These are phyloP conservation scores for Pelmatolapia mariae DNA, from an alignment of 2,113 vertebrate genomes.

Conservation along the genomic window DNA sequence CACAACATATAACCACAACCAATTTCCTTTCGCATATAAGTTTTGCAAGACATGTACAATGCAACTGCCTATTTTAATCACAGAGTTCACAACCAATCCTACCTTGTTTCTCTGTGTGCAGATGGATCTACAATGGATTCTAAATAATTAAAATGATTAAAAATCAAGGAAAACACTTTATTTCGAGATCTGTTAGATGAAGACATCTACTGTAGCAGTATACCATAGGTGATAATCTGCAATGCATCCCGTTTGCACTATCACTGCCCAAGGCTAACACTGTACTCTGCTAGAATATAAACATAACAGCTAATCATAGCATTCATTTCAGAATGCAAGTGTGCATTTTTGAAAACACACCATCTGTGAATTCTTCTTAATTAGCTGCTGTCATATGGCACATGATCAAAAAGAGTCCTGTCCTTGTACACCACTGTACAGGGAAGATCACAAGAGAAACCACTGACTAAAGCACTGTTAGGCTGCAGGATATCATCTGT, in stretches of 20 bases:
- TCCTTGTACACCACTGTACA: constrained; percentile 1
- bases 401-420: not conserved
- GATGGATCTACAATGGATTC: not conserved
- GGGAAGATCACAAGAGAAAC: not conserved
- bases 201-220: not conserved
- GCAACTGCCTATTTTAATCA: not conserved
- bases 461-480: not conserved
- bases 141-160: not conserved
- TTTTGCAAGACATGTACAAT: not conserved
- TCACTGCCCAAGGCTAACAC: not conserved
- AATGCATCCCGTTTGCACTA: not conserved
- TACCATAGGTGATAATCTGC: not conserved
- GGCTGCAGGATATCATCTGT: not conserved
- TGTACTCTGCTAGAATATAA: constrained; percentile 22
- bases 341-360: constrained; percentile 32
- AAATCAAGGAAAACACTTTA: not conserved
- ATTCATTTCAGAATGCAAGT: constrained; percentile 35
- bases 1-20: not conserved
- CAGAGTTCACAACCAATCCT: not conserved
- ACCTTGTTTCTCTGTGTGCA: not conserved
- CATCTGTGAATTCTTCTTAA: constrained; percentile 56
- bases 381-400: constrained; percentile 54
- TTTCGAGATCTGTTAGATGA: not conserved
- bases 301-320: constrained; percentile 40
- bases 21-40: not conserved